phyloP scores from a whole-genome alignment of 2,797 vertebrate species.

The Emys orbicularis region DNA sequence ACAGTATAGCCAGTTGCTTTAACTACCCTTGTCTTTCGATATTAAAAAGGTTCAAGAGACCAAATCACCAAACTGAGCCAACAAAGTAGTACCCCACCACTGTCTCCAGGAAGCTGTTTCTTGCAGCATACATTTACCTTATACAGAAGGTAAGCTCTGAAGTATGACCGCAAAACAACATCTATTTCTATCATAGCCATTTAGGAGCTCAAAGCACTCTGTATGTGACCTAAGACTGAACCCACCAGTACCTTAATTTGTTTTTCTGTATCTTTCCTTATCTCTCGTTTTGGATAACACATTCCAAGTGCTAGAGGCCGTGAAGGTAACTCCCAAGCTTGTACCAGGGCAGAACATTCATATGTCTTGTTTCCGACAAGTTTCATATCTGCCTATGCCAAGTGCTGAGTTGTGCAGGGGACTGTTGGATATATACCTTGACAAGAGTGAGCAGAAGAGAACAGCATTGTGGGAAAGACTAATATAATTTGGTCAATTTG shows the following conservation, averaged over 20 bases:
- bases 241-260: not conserved
- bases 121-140: not conserved
- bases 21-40: not conserved
- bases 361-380: not conserved
- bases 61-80: not conserved
- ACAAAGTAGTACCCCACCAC: not conserved
- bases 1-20: not conserved
- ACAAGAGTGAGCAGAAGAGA: not conserved
- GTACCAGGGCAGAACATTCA: not conserved
- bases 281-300: not conserved
- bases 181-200: not conserved
- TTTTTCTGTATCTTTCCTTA: not conserved
- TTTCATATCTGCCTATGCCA: not conserved
- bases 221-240: not conserved
- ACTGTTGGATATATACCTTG: not conserved
- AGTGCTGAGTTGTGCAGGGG: not conserved
- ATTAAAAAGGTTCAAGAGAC: not conserved
- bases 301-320: not conserved
- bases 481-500: not conserved
- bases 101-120: not conserved
- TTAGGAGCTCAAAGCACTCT: not conserved
- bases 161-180: not conserved
- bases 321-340: not conserved
- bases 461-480: not conserved
- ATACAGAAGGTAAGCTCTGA: not conserved